Evolutionary conservation across 2,888 invertebrate species (phyloP), one percentile per base, ranked within the genome.

Genomic region (Alsophila aescularia): DNA sequence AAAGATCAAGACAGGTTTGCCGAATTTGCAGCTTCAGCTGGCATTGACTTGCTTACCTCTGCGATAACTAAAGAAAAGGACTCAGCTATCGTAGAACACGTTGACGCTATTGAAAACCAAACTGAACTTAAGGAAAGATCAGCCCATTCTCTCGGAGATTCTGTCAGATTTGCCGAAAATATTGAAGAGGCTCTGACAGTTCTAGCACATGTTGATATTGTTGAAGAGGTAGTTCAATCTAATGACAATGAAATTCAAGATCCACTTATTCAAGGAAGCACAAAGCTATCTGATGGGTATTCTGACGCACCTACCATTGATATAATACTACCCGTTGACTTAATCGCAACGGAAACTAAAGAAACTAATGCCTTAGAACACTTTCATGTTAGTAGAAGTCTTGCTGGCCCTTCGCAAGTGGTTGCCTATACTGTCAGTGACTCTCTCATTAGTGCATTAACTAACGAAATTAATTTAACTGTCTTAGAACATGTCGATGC

Each of bases 331-430:
- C 12, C 29, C 0, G 7, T 18, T n/a, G 31, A 12, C 13, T 10
- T 18, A 10, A 6, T 12, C 8, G 12, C 14, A 9, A n/a, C 15
- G 16, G 47, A 47, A 31, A n/a, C 21, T 12, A 3, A 29, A 9
- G 40, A 55, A 41, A 9, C 24, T 12, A 10, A 40, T 31, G 7
- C 14, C 1, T 10, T 39, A 2, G 47, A 52, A 37, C 9, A 42
- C 7, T 3, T 9, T 32, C 9, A 14, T 8, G 3, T 12, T 10
- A n/a, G 15, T 12, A 3, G 18, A 9, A 29, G 2, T 29, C 1
- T n/a, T n/a, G 29, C 3, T n/a, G n/a, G 40, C 31, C 15, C 13
- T 16, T 6, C 15, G 8, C 18, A 21, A 12, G 21, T 27, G 9
- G n/a, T 8, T 10, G 4, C 32, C 24, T 9, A 27, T 29, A 14